A percentile compares a stretch with the other conserved stretches of the same genome.
Evolutionary conservation across 2,888 invertebrate species (phyloP).

Genomic region (Lissonota sp.): DNA sequence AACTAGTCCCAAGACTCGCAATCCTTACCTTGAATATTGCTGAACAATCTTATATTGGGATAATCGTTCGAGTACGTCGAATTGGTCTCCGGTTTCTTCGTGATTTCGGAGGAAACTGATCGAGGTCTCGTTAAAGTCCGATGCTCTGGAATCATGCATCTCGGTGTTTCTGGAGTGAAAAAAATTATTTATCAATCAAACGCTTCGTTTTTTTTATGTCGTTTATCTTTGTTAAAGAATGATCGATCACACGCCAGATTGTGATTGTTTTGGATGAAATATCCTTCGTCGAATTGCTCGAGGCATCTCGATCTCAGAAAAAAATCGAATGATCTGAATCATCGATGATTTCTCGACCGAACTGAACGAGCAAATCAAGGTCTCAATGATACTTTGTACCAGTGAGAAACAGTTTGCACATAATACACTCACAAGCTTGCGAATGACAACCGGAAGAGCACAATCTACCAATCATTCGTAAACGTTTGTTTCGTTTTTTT

Average conservation of each 20-base stretch:
- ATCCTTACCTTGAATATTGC: constrained; percentile 76
- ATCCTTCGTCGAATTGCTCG: background rate
- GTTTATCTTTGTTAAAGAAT: too few relatives aligned
- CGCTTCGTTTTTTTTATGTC: background rate
- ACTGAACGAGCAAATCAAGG: too few relatives aligned
- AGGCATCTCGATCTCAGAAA: background rate
- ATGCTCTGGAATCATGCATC: constrained; percentile 65
- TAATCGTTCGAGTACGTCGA: constrained; percentile 74
- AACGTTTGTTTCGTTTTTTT: constrained; percentile 55
- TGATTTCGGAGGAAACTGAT: constrained; percentile 44
- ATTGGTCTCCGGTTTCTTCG: constrained; percentile 51
- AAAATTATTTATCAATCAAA: constrained; percentile 17
- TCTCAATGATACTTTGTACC: background rate
- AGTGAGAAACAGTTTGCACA: constrained; percentile 7
- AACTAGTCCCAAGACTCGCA: background rate
- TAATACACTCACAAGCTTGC: constrained; percentile 1
- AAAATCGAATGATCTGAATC: background rate
- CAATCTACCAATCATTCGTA: constrained; percentile 68
- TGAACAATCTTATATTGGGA: constrained; percentile 78
- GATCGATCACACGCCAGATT: background rate
- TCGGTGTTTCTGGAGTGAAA: constrained; percentile 72
- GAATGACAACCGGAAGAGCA: constrained; percentile 61
- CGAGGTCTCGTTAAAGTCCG: constrained; percentile 59
- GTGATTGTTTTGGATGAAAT: background rate
- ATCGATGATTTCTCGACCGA: too few relatives aligned